Base-by-base conservation (phyloP, 2,113 vertebrate genomes). In the Mandrillus leucophaeus region DNA sequence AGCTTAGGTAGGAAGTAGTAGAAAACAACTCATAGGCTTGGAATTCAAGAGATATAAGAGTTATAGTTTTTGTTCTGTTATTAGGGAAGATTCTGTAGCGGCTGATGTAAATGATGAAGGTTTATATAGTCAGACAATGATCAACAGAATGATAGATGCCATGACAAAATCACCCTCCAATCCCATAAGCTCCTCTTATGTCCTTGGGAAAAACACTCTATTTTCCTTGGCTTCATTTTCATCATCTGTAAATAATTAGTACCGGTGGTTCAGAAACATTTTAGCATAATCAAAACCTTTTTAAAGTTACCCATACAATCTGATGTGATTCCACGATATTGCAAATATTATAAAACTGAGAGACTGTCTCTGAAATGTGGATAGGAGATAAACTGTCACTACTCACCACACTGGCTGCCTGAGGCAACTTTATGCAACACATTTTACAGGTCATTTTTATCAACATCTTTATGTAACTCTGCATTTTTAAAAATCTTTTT, bases 71-170 rank as follows among this genome's bases (percentile, higher is more conserved):
- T 18, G 20, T 80, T 81, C 20, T 93, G 9, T 57, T 17, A 20
- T 68, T 83, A 66, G 27, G 27, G 6, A 83, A 68, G 30, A 27
- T 75, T 43, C 3, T 72, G 2, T 68, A 18, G 17, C 55, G 40
- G 61, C 73, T n/a, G 57, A 0, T n/a, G 20, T 13, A 64, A 75
- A 76, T 14, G 22, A 50, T 5, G 14, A 92, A 81, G 22, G 6
- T 52, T 0, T 12, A 20, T 5, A 23, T 8, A 7, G 25, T 16
- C 16, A 78, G 23, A 25, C 1, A 32, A 0, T 78, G 22, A 52
- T 45, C 18, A 43, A 10, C 32, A 12, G 35, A 38, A n/a, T 61
- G 61, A n/a, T 35, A 45, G 40, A 88, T 57, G 30, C 2, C 17
- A 25, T 48, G 18, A 20, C 5, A 45, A 57, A 52, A 55, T 55